Evolutionary conservation across 2,113 vertebrate species (phyloP), one percentile per base, ranked within the genome.

Genomic region (Macheiramphus alcinus): DNA sequence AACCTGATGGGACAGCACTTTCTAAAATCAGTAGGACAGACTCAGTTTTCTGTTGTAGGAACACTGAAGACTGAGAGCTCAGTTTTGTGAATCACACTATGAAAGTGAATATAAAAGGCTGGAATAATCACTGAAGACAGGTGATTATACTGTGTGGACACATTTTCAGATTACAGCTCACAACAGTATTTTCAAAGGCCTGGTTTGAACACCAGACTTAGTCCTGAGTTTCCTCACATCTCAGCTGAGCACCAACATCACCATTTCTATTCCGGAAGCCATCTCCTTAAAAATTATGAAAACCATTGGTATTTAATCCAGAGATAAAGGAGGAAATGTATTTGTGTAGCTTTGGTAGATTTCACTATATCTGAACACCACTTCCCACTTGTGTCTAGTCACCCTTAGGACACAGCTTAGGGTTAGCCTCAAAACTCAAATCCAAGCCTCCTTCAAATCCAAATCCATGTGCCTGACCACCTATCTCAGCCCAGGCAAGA

Each of bases 1-100:
- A 94, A 25, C 3, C 1, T 2, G 34, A 58, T 48, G 19, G 34
- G 29, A 50, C 18, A 74, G 36, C 9, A 38, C 21, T 70, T 86
- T 50, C 18, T 78, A 45, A 85, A 87, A 47, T 1, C 1, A 1
- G 3, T 29, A 61, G 19, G 16, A 67, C 38, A 85, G 36, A 70
- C 11, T 23, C 32, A 59, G 38, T 89, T 91, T 88, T 97, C 79
- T 92, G 68, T 79, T 94, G 75, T 36, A 94, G 58, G 93, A 95
- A 92, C 47, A 75, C 45, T 94, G 82, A 96, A 94, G 66, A 65
- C 58, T 89, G 90, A 16, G 34, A 91, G 19, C 59, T 95, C 88
- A 92, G 58, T 93, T 95, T 95, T 92, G 42, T 97, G 55, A 93
- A 82, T 93, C 71, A 80, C 11, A 4, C 18, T 89, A 31, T 48